phyloP scores from a whole-genome alignment of 2,797 vertebrate species.

The Pogoniulus pusillus region DNA sequence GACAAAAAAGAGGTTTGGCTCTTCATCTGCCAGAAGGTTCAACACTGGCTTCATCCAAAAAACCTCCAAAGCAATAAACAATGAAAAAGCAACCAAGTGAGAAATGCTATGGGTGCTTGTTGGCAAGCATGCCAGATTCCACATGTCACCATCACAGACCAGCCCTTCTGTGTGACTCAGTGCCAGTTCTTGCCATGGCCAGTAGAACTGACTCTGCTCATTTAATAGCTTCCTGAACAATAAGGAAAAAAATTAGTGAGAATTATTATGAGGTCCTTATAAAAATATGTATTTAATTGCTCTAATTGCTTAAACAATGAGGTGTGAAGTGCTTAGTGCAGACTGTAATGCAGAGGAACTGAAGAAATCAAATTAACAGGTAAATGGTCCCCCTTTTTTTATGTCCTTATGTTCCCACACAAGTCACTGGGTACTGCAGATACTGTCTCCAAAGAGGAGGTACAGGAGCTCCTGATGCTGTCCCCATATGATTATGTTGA shows the following conservation, averaged over 20 bases:
- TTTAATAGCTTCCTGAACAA: constrained; percentile 15
- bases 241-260: not conserved
- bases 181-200: not conserved
- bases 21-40: not conserved
- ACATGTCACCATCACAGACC: not conserved
- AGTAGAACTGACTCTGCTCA: not conserved
- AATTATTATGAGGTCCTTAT: not conserved
- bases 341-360: not conserved
- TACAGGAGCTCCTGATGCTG: not conserved
- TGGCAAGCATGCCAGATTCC: not conserved
- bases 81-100: not conserved
- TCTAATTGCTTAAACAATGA: constrained; percentile 19
- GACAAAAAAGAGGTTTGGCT: not conserved
- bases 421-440: not conserved
- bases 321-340: not conserved
- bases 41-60: not conserved
- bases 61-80: not conserved
- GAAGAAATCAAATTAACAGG: not conserved
- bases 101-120: not conserved
- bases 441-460: not conserved
- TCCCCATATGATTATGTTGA: too few relatives aligned
- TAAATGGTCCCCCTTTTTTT: not conserved
- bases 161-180: constrained; percentile 13
- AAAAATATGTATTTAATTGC: constrained; percentile 32
- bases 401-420: not conserved